Evolutionary conservation across 2,113 vertebrate genomes (phyloP).

Genomic region (Indri indri): DNA sequence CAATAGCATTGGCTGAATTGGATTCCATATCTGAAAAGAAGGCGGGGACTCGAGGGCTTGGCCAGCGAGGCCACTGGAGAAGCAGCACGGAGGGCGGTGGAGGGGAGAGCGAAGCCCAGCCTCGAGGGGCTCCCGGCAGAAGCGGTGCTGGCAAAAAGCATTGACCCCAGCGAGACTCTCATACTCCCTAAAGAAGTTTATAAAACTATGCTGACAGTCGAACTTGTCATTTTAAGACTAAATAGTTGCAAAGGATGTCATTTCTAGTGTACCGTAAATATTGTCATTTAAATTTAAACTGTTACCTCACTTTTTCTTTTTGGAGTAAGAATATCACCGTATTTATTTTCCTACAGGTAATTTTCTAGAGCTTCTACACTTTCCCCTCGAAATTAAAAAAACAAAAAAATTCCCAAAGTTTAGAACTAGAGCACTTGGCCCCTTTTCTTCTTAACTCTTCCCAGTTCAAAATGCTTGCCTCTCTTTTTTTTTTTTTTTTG

Average conservation of each 20-base stretch:
- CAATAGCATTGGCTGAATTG: background rate
- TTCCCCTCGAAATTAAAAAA: too few relatives aligned
- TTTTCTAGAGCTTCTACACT: too few relatives aligned
- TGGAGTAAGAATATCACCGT: background rate
- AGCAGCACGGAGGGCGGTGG: rapidly evolving
- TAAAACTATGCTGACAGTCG: background rate
- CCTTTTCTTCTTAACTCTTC: background rate
- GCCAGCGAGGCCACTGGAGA: background rate
- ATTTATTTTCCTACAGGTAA: too few relatives aligned
- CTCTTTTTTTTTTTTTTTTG: too few relatives aligned
- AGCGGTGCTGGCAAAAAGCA: background rate
- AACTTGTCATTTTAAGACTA: background rate
- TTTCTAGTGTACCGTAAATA: background rate
- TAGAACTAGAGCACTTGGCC: background rate
- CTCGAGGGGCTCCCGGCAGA: background rate
- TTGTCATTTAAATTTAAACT: background rate
- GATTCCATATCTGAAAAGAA: background rate
- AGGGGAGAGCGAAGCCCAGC: background rate
- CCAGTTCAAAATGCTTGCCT: background rate
- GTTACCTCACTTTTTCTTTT: background rate
- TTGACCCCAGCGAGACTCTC: background rate
- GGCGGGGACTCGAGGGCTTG: background rate
- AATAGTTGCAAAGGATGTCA: background rate
- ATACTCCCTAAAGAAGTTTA: background rate
- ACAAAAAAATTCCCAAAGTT: background rate